Conservation (phyloP, 2,888 invertebrate species). For the Rhagium mordax region DNA sequence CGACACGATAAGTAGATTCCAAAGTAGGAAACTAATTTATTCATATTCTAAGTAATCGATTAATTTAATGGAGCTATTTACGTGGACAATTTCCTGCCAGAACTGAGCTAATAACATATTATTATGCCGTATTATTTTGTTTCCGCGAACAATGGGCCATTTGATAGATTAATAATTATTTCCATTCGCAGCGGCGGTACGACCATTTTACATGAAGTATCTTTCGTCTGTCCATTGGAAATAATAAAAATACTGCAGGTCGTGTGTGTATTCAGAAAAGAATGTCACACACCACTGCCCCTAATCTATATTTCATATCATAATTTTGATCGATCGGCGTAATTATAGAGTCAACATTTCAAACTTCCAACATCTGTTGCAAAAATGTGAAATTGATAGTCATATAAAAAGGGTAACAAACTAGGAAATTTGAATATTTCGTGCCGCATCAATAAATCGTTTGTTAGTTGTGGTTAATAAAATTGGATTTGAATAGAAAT, state of each 20-base stretch:
- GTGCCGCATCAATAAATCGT: conserved; percentile 30
- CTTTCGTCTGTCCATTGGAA: neutral
- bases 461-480: conserved; percentile 30
- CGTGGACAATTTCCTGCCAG: neutral
- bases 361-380: conserved; percentile 33
- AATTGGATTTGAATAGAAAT: conserved; percentile 19
- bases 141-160: neutral
- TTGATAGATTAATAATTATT: conserved; percentile 6
- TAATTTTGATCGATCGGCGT: conserved; percentile 25
- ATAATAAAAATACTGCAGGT: neutral
- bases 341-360: conserved; percentile 31
- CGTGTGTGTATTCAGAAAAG: neutral
- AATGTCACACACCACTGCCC: conserved; percentile 9
- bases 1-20: neutral
- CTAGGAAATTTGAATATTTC: conserved; percentile 32
- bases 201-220: neutral
- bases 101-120: neutral
- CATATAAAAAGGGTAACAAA: conserved; percentile 34
- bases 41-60: conserved; percentile 4
- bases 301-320: conserved; percentile 34
- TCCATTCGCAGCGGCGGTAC: neutral
- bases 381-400: conserved; percentile 35
- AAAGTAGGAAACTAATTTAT: neutral
- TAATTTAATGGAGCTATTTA: conserved; percentile 2
- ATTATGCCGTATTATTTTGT: conserved; percentile 20